Percentiles rank a stretch among this genome's conserved stretches.
phyloP scores from a whole-genome alignment of 2,113 vertebrate genomes.

The Pterocles burchelli region DNA sequence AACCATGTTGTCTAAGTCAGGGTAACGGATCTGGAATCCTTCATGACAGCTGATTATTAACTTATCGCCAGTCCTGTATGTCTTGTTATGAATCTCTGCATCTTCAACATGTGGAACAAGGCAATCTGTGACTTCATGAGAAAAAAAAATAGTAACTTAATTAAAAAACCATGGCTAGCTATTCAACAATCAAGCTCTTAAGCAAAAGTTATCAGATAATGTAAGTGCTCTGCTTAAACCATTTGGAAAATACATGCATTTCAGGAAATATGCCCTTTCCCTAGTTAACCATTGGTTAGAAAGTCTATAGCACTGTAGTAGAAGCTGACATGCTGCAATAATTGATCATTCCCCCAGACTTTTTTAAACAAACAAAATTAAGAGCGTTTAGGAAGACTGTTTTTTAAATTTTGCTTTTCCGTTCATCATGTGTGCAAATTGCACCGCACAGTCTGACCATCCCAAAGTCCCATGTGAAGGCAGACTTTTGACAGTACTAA shows the following conservation, averaged over 20 bases:
- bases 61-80: conserved; percentile 82
- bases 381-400: not conserved
- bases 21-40: conserved; percentile 85
- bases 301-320: not conserved
- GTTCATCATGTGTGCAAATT: not conserved
- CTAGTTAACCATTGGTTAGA: not conserved
- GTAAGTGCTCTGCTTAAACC: not conserved
- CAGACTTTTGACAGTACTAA: conserved; percentile 19
- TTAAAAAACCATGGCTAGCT: not conserved
- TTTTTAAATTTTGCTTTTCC: not conserved
- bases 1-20: conserved; percentile 82
- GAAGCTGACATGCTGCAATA: not conserved
- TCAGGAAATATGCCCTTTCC: not conserved
- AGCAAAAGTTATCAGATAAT: not conserved
- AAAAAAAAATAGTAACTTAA: conserved; percentile 41
- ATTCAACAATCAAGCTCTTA: conserved; percentile 1
- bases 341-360: not conserved
- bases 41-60: conserved; percentile 83
- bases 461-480: not conserved
- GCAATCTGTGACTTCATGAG: conserved; percentile 76
- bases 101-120: conserved; percentile 83
- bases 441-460: not conserved
- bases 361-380: not conserved
- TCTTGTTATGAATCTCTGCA: conserved; percentile 84
- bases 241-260: conserved; percentile 2